Conservation (phyloP, 2,888 invertebrate genomes). For the Campoplex capitator region DNA sequence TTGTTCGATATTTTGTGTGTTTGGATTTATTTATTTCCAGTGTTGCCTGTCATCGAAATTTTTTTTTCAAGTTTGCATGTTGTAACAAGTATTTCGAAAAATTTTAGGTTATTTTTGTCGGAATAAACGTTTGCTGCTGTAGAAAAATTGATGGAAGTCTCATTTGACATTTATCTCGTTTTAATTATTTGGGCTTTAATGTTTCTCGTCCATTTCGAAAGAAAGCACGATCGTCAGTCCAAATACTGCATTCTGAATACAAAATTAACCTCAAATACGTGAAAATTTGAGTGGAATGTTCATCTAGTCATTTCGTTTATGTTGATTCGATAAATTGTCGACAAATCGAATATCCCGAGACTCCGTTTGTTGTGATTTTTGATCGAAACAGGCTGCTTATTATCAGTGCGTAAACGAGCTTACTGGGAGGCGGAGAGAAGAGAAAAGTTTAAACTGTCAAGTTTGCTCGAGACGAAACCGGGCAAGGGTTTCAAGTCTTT, state of each 20-base stretch:
- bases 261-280: neutral
- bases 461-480: slow-evolving; percentile 87
- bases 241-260: too few species aligned
- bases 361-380: slow-evolving; percentile 34
- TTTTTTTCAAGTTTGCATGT: neutral
- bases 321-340: neutral
- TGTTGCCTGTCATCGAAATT: neutral
- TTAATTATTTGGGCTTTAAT: neutral
- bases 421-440: slow-evolving; percentile 80
- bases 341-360: neutral
- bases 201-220: neutral
- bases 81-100: neutral
- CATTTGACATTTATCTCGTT: neutral
- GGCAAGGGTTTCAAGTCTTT: slow-evolving; percentile 85
- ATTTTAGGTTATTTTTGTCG: neutral
- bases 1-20: neutral
- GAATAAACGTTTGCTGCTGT: neutral
- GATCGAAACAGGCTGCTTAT: slow-evolving; percentile 78
- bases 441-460: slow-evolving; percentile 88
- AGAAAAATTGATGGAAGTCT: neutral
- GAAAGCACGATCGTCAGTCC: too few species aligned
- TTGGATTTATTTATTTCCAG: neutral
- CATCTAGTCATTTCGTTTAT: neutral
- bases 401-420: slow-evolving; percentile 79
- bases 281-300: neutral